Evolutionary conservation across 92 coral and sea anemone species (phyloP), one percentile per base, ranked within the genome.

Genomic region (Zoanthus sansibaricus): DNA sequence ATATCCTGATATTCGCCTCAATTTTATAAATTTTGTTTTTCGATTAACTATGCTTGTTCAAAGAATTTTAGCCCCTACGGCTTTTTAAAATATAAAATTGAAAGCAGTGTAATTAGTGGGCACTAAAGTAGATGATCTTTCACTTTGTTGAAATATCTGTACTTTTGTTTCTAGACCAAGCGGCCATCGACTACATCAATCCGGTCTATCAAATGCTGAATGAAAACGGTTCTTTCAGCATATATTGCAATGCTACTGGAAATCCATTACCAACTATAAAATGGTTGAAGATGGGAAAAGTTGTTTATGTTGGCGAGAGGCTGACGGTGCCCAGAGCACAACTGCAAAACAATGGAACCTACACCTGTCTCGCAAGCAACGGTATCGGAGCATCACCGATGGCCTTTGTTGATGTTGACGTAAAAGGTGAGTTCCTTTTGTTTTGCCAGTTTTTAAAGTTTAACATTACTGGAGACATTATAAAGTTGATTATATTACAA

Each of bases 191-290:
- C 13, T 75, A 80, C 74, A 14, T 68, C 12, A 4, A 7, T 20
- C 87, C 89, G 25, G 45, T 49, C n/a, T 67, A 75, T 54, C 80
- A 49, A 71, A 62, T 79, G n/a, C 82, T 89, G 16, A 89, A 84
- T 7, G 92, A 85, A 54, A 89, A 89, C 55, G 64, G 69, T n/a
- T 85, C 92, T 14, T 71, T 89, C 37, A 61, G 71, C 16, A 6
- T 89, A 16, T 71, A 44, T 58, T 89, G 92, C 17, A 89, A 89
- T 68, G 92, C 92, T 11, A 89, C 92, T 42, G 93, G 95, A 79
- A 90, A 87, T 67, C 91, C 93, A 9, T 64, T 59, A 17, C 93
- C 95, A 4, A 80, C 67, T 42, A 86, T 89, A 71, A 78, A 79
- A 20, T 92, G 93, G 95, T 8, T 58, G 25, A 72, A 68, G 68